phyloP scores from a whole-genome alignment of 1,140 invertebrate genomes.

The Littorina saxatilis region DNA sequence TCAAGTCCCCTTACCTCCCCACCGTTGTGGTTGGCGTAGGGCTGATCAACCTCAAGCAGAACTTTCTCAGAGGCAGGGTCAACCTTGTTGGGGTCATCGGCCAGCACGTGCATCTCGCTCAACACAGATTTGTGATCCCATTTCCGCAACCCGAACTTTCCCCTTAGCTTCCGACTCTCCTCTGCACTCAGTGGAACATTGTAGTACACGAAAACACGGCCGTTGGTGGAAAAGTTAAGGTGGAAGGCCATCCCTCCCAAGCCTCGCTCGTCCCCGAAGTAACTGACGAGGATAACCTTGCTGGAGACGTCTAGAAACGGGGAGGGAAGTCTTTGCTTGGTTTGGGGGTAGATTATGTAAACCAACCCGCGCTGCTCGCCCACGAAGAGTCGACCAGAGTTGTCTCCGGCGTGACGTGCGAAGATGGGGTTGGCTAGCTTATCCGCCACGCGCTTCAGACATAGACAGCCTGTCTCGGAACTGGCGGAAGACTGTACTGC shows the following conservation, averaged over 20 bases:
- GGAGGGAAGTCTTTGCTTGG: not conserved
- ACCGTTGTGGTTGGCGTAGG: constrained; percentile 73
- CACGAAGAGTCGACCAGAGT: constrained; percentile 63
- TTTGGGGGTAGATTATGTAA: not conserved
- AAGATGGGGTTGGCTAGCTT: constrained; percentile 65
- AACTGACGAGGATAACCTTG: constrained; percentile 29
- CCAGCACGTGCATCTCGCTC: constrained; percentile 61
- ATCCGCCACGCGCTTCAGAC: constrained; percentile 59
- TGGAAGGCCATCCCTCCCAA: constrained; percentile 70
- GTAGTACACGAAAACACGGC: constrained; percentile 70
- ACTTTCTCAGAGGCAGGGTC: constrained; percentile 59
- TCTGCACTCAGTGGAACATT: constrained; percentile 36
- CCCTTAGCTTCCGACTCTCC: constrained; percentile 20
- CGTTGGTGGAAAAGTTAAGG: constrained; percentile 64
- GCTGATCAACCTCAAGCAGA: constrained; percentile 66
- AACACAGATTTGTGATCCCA: constrained; percentile 58
- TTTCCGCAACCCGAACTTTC: not conserved
- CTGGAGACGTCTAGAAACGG: constrained; percentile 37
- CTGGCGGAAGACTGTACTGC: not conserved
- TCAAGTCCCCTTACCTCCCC: constrained; percentile 64
- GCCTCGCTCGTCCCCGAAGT: constrained; percentile 67
- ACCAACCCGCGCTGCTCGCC: constrained; percentile 59
- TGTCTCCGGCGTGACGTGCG: constrained; percentile 62
- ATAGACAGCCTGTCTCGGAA: constrained; percentile 57
- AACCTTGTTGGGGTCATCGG: constrained; percentile 50